phyloP scores from a whole-genome alignment of 2,113 vertebrate genomes.

The Leucoraja erinaceus region DNA sequence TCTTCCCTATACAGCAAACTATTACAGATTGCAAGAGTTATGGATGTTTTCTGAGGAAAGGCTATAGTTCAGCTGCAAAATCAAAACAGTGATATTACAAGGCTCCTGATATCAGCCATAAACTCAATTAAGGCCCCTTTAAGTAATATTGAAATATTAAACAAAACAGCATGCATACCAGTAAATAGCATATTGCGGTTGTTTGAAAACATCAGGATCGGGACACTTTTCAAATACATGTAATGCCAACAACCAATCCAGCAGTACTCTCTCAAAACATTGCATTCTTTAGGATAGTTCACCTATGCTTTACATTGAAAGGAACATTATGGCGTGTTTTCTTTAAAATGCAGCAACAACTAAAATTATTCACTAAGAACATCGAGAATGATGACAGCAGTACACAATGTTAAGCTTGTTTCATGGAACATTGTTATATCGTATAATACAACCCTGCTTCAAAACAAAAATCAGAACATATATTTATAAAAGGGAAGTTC shows the following conservation, averaged over 20 bases:
- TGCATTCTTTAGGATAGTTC: neutral
- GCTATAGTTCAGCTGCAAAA: neutral
- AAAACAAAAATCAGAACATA: neutral
- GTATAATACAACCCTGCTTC: neutral
- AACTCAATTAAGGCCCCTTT: neutral
- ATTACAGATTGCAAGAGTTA: neutral
- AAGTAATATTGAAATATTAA: neutral
- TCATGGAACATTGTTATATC: neutral
- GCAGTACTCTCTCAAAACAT: neutral
- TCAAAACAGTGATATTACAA: neutral
- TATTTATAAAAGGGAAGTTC: neutral
- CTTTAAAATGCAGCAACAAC: neutral
- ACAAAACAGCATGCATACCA: neutral
- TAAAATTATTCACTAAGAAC: neutral
- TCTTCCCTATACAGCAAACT: too few species aligned
- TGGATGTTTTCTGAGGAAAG: neutral
- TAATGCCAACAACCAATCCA: neutral
- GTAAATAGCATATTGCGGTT: neutral
- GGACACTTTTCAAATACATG: neutral
- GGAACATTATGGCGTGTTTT: neutral
- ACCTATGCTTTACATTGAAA: neutral
- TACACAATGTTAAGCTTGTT: neutral
- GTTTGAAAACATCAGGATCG: neutral
- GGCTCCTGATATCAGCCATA: neutral
- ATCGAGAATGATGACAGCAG: neutral